A percentile compares a stretch with the other conserved stretches of the same genome.
Conservation (phyloP, 2,888 invertebrate species). For the Zaprionus obscuricornis region DNA sequence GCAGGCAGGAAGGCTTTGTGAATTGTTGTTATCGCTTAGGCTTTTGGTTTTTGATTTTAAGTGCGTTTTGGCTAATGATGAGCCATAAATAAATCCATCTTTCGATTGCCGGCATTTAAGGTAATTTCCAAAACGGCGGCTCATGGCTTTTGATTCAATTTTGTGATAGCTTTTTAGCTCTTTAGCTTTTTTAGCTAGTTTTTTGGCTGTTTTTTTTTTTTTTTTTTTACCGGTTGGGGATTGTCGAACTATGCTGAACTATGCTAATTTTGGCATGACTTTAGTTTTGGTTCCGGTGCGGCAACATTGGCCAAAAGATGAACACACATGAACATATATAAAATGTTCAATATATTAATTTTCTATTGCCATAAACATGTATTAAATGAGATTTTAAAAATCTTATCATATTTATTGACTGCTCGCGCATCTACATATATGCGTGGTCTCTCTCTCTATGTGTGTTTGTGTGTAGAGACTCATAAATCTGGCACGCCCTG, state of each 20-base stretch:
- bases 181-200: slow-evolving; percentile 29
- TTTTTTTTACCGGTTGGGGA: too few relatives aligned
- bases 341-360: slow-evolving; percentile 44
- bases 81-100: slow-evolving; percentile 55
- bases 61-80: slow-evolving; percentile 53
- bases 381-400: slow-evolving; percentile 38
- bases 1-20: too few relatives aligned
- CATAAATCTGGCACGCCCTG: slow-evolving; percentile 57
- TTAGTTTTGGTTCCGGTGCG: slow-evolving; percentile 60
- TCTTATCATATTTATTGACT: slow-evolving; percentile 36
- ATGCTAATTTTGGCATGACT: slow-evolving; percentile 60
- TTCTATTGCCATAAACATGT: slow-evolving; percentile 48
- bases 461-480: background rate
- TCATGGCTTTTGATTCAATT: slow-evolving; percentile 57
- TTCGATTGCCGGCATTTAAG: slow-evolving; percentile 64
- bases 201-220: background rate
- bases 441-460: too few relatives aligned
- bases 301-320: slow-evolving; percentile 41
- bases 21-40: too few relatives aligned
- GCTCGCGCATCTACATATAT: too few relatives aligned
- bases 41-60: slow-evolving; percentile 4
- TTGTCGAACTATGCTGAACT: slow-evolving; percentile 18
- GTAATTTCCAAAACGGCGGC: slow-evolving; percentile 44
- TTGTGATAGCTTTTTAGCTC: slow-evolving; percentile 24
- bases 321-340: too few relatives aligned